These are phyloP conservation scores for Lacanobia oleracea DNA, from an alignment of 2,888 invertebrate species.

Conservation along the genomic window DNA sequence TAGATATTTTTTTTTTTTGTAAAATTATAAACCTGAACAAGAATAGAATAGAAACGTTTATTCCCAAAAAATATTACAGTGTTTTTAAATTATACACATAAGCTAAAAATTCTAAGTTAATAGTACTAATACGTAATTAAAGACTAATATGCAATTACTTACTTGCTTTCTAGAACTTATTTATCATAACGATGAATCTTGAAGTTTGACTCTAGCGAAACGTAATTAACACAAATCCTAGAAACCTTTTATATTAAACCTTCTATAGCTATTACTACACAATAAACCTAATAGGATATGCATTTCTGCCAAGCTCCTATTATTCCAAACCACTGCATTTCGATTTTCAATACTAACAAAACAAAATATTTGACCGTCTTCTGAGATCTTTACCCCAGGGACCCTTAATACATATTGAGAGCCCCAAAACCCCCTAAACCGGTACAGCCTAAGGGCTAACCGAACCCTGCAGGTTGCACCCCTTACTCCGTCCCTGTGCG, in stretches of 20 bases:
- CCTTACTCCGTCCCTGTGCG: constrained; percentile 47
- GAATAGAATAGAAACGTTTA: no score
- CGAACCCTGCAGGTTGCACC: constrained; percentile 3
- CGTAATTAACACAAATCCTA: no score
- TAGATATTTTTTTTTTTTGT: no score
- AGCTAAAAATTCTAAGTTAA: no score
- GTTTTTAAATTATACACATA: no score
- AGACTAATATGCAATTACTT: neutral
- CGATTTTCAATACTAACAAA: neutral
- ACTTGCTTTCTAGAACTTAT: neutral
- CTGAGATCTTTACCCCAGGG: neutral
- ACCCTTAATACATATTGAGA: constrained; percentile 17
- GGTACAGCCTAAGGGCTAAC: constrained; percentile 13
- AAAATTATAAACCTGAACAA: no score
- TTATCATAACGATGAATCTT: neutral
- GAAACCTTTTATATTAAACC: neutral
- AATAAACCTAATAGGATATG: neutral
- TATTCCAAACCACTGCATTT: neutral
- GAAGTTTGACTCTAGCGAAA: no score
- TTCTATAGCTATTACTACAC: neutral
- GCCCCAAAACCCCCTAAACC: constrained; percentile 12
- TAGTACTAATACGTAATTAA: no score
- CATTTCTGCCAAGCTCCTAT: neutral
- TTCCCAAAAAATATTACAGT: no score
- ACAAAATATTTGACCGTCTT: neutral